Evolutionary conservation across 2,888 invertebrate species (phyloP).

Genomic region (Isotomurus palustris): DNA sequence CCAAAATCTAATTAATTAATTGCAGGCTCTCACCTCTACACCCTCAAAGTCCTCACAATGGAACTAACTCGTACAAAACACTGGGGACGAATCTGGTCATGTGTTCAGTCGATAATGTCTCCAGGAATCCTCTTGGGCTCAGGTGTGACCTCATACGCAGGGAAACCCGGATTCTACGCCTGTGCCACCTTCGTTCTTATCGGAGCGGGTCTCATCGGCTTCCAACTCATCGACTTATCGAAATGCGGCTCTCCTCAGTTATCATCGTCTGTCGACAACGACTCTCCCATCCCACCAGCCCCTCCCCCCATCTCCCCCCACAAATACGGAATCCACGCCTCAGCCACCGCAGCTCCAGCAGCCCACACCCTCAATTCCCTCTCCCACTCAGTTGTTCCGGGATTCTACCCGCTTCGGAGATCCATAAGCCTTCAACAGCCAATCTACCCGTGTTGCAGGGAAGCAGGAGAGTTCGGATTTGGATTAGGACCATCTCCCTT

Average conservation of each 20-base stretch:
- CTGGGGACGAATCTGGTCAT: slow-evolving; percentile 33
- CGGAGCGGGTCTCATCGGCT: slow-evolving; percentile 42
- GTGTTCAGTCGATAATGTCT: slow-evolving; percentile 40
- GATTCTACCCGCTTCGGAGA: slow-evolving; percentile 38
- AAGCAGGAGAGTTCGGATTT: slow-evolving; percentile 11
- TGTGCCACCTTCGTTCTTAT: slow-evolving; percentile 44
- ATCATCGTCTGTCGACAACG: slow-evolving; percentile 38
- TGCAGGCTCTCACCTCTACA: slow-evolving; percentile 44
- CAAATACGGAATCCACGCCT: slow-evolving; percentile 31
- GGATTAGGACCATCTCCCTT: too few species aligned
- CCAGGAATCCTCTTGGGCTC: slow-evolving; percentile 40
- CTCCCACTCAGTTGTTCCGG: slow-evolving; percentile 11
- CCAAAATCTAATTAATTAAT: slow-evolving; percentile 2
- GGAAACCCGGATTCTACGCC: slow-evolving; percentile 43
- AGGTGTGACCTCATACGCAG: slow-evolving; percentile 38
- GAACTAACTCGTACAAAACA: slow-evolving; percentile 40
- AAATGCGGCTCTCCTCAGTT: slow-evolving; percentile 44
- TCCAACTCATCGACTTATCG: slow-evolving; percentile 40
- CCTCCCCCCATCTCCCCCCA: slow-evolving; percentile 38
- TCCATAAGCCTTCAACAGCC: slow-evolving; percentile 42
- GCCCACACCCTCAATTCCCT: neutral
- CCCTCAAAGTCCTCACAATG: slow-evolving; percentile 43
- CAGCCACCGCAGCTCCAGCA: slow-evolving; percentile 11
- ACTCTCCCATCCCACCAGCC: slow-evolving; percentile 40
- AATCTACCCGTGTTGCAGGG: slow-evolving; percentile 35